A percentile compares a stretch with the other conserved stretches of the same genome.
These are phyloP conservation scores for Umimayanthus chanpuru DNA, from an alignment of 92 coral and sea anemone genomes.

Conservation along the genomic window DNA sequence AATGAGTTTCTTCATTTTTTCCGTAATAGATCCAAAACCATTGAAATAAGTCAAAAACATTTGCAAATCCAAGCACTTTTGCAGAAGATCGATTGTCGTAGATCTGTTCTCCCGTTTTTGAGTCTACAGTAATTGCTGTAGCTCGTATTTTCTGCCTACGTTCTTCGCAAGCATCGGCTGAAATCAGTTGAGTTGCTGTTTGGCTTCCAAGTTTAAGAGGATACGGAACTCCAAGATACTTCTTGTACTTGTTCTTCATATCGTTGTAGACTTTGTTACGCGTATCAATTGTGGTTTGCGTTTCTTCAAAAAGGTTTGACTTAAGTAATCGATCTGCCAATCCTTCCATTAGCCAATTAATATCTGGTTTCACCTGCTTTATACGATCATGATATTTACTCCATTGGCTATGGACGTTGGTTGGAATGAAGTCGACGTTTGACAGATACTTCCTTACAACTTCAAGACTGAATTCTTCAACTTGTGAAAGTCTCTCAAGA, in stretches of 20 bases:
- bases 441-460: constrained; percentile 13
- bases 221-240: constrained; percentile 27
- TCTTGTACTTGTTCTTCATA: constrained; percentile 37
- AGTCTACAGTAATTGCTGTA: constrained; percentile 24
- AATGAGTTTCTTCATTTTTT: neutral
- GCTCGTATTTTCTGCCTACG: constrained; percentile 30
- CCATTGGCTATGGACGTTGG: constrained; percentile 1
- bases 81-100: constrained; percentile 34
- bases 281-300: constrained; percentile 34
- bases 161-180: constrained; percentile 28
- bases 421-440: constrained; percentile 12
- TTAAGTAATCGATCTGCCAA: constrained; percentile 33
- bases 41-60: constrained; percentile 30
- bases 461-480: constrained; percentile 24
- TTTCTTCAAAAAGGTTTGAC: constrained; percentile 38
- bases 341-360: constrained; percentile 28
- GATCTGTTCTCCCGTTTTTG: constrained; percentile 33
- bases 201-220: neutral
- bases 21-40: constrained; percentile 40
- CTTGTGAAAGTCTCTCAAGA: constrained; percentile 38
- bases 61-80: constrained; percentile 32
- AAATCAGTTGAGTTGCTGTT: neutral
- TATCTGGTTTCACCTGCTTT: neutral
- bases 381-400: neutral
- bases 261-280: constrained; percentile 44